These are phyloP conservation scores for Archips xylosteana DNA, from an alignment of 2,888 invertebrate species.

Conservation along the genomic window DNA sequence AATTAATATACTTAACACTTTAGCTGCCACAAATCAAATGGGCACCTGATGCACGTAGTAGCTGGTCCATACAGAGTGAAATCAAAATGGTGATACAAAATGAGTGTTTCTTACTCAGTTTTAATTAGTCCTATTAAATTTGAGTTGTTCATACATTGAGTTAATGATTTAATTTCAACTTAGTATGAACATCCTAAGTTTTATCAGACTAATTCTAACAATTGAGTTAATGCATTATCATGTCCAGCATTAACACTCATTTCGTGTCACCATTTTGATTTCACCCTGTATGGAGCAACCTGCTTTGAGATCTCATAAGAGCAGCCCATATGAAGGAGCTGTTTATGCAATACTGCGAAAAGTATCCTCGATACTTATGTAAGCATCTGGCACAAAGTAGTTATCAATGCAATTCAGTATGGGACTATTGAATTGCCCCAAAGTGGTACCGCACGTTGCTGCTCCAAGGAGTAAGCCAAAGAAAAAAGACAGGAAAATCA, in stretches of 20 bases:
- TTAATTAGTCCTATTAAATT: no score
- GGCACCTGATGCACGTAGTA: no score
- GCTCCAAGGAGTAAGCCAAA: slow-evolving; percentile 69
- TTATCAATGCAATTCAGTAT: slow-evolving; percentile 72
- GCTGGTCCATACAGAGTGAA: no score
- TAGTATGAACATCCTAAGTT: no score
- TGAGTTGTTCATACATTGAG: no score
- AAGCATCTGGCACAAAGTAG: slow-evolving; percentile 62
- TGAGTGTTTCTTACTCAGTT: no score
- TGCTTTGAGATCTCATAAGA: background rate
- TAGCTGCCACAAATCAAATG: background rate
- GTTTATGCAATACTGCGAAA: slow-evolving; percentile 59
- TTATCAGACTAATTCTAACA: no score
- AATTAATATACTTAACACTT: background rate
- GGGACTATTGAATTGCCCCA: slow-evolving; percentile 72
- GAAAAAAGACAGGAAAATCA: slow-evolving; percentile 58
- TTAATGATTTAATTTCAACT: no score
- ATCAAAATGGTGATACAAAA: no score
- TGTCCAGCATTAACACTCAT: no score
- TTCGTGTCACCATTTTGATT: no score
- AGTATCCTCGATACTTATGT: slow-evolving; percentile 57
- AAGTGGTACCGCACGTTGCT: slow-evolving; percentile 69
- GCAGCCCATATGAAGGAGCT: background rate
- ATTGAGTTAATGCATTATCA: no score
- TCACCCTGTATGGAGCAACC: background rate